phyloP scores from a whole-genome alignment of 2,113 vertebrate genomes.

The Melanostigma gelatinosum region DNA sequence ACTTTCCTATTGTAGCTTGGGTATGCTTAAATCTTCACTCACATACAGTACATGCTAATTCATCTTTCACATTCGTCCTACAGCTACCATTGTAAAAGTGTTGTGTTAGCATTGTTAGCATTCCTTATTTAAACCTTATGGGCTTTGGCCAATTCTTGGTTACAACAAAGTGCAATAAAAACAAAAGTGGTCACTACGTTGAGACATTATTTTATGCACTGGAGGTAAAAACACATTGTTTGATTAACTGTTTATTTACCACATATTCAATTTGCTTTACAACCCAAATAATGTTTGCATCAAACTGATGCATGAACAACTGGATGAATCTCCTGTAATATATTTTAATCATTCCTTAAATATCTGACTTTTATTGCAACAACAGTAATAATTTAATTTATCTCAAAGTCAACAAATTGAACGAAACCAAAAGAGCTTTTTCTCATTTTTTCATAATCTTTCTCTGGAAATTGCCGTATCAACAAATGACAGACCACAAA shows the following conservation, averaged over 20 bases:
- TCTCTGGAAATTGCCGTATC: not conserved
- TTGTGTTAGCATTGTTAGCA: constrained; percentile 16
- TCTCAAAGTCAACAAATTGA: not conserved
- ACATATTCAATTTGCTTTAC: not conserved
- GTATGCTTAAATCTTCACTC: constrained; percentile 14
- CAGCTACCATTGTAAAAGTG: constrained; percentile 5
- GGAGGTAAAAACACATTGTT: not conserved
- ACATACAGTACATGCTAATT: constrained; percentile 31
- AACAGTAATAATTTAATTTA: not conserved
- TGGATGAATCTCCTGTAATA: not conserved
- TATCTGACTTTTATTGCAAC: not conserved
- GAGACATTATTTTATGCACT: not conserved
- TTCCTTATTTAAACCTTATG: not conserved
- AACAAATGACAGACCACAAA: not conserved
- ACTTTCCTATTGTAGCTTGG: constrained; percentile 30
- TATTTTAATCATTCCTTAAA: not conserved
- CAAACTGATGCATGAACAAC: not conserved
- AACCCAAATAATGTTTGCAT: not conserved
- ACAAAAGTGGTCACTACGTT: not conserved
- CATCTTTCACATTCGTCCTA: constrained; percentile 41
- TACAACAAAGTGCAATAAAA: not conserved
- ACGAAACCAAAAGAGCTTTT: not conserved
- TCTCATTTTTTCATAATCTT: not conserved
- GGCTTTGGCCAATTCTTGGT: not conserved
- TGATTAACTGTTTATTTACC: not conserved